Conservation (phyloP, 2,888 invertebrate genomes). For the Pyralis farinalis region DNA sequence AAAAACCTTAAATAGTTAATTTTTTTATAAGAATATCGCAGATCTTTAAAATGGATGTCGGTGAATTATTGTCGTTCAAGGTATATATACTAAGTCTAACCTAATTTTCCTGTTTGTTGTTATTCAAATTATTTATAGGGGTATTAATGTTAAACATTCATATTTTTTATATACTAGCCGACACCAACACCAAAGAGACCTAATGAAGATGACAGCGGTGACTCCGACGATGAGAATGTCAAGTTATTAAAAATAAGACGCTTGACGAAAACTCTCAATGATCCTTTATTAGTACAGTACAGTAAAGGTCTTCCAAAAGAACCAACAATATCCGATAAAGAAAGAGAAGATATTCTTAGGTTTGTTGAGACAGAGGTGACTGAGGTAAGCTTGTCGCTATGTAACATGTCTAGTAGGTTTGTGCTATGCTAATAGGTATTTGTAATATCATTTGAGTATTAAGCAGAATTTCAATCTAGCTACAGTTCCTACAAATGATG, state of each 20-base stretch:
- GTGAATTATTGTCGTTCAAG: slow-evolving; percentile 73
- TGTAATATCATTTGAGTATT: no score
- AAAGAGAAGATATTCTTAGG: slow-evolving; percentile 89
- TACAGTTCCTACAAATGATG: no score
- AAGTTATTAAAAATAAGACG: slow-evolving; percentile 83
- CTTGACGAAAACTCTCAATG: slow-evolving; percentile 75
- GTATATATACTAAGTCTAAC: slow-evolving; percentile 31
- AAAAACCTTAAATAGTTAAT: no score
- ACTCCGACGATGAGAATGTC: slow-evolving; percentile 83
- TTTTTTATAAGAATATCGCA: no score
- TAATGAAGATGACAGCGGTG: slow-evolving; percentile 84
- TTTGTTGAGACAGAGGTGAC: slow-evolving; percentile 92
- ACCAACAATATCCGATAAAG: slow-evolving; percentile 84
- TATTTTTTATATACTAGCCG: slow-evolving; percentile 77
- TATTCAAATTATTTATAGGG: neutral
- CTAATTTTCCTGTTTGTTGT: neutral
- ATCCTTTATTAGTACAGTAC: slow-evolving; percentile 38
- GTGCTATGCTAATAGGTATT: no score
- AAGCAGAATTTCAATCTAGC: no score
- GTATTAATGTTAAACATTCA: neutral
- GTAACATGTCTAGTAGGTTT: no score
- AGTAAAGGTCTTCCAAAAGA: slow-evolving; percentile 81
- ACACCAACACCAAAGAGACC: slow-evolving; percentile 91
- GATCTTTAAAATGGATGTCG: slow-evolving; percentile 67
- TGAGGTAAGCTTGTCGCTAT: slow-evolving; percentile 81